Percentiles rank a stretch among this genome's conserved stretches.
These are phyloP conservation scores for Dorcus hopei DNA, from an alignment of 2,888 invertebrate genomes.

Conservation along the genomic window DNA sequence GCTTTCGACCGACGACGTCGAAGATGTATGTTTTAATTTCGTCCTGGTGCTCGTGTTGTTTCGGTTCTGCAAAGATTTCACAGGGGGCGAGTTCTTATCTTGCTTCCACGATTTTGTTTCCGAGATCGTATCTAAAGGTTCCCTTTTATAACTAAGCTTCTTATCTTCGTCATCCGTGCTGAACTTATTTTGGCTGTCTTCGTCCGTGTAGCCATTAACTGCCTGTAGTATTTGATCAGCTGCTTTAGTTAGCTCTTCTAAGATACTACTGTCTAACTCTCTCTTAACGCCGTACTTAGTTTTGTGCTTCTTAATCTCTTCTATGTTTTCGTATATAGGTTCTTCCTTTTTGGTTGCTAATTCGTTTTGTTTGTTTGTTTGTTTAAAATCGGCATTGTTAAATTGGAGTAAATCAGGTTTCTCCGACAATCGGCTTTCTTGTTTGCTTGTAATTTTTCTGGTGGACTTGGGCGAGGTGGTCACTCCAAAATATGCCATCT, in stretches of 20 bases:
- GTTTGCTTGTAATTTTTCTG: constrained; percentile 12
- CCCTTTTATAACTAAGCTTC: constrained; percentile 24
- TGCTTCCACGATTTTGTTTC: constrained; percentile 47
- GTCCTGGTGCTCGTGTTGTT: constrained; percentile 25
- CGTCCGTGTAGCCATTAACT: constrained; percentile 55
- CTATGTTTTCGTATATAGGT: constrained; percentile 46
- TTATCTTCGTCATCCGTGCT: constrained; percentile 39
- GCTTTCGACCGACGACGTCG: constrained; percentile 48
- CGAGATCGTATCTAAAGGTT: constrained; percentile 45
- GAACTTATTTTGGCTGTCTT: constrained; percentile 41
- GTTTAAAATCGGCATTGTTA: constrained; percentile 23
- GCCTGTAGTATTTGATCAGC: constrained; percentile 60
- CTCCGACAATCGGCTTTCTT: constrained; percentile 32
- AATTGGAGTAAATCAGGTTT: constrained; percentile 41
- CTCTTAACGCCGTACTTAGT: constrained; percentile 28
- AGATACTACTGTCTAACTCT: constrained; percentile 47
- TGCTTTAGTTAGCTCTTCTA: constrained; percentile 57
- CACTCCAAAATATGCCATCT: constrained; percentile 48
- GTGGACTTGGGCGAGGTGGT: constrained; percentile 35
- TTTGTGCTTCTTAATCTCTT: constrained; percentile 24
- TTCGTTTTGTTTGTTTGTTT: constrained; percentile 16
- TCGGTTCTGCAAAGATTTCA: constrained; percentile 23
- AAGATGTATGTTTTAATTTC: constrained; percentile 41
- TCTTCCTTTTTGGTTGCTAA: constrained; percentile 21
- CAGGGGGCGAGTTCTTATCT: constrained; percentile 21